Conservation (phyloP, 2,888 invertebrate species). For the Bembecia ichneumoniformis region DNA sequence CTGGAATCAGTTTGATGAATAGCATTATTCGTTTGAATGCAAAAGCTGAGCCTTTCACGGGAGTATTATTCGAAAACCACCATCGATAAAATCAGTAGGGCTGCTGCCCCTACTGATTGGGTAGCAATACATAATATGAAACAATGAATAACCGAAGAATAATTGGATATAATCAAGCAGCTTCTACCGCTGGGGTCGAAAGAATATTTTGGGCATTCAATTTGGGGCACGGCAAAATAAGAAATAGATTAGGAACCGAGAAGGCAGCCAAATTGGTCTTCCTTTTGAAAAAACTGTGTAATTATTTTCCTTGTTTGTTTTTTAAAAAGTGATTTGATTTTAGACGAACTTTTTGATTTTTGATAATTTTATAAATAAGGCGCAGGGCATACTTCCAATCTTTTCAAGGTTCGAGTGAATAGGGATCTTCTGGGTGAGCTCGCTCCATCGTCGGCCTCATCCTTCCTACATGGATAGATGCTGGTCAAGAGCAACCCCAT, state of each 20-base stretch:
- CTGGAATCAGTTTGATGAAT: not conserved
- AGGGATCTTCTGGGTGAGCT: no score
- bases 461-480: no score
- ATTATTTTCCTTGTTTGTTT: no score
- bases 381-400: no score
- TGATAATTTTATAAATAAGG: no score
- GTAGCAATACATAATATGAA: slow-evolving; percentile 5
- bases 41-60: slow-evolving; percentile 3
- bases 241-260: not conserved
- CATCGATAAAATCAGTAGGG: slow-evolving; percentile 1
- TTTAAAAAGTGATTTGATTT: no score
- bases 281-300: not conserved
- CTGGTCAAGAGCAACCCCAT: no score
- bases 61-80: slow-evolving; percentile 3
- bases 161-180: slow-evolving; percentile 5
- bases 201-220: not conserved
- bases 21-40: not conserved
- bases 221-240: not conserved
- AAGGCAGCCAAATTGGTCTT: not conserved
- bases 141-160: slow-evolving; percentile 2
- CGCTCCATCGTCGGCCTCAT: no score
- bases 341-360: no score
- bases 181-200: slow-evolving; percentile 3
- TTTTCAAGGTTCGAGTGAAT: no score
- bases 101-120: slow-evolving; percentile 4